Evolutionary conservation across 2,888 invertebrate genomes (phyloP), one percentile per base, ranked within the genome.

Genomic region (Poecilobothrus nobilitatus): DNA sequence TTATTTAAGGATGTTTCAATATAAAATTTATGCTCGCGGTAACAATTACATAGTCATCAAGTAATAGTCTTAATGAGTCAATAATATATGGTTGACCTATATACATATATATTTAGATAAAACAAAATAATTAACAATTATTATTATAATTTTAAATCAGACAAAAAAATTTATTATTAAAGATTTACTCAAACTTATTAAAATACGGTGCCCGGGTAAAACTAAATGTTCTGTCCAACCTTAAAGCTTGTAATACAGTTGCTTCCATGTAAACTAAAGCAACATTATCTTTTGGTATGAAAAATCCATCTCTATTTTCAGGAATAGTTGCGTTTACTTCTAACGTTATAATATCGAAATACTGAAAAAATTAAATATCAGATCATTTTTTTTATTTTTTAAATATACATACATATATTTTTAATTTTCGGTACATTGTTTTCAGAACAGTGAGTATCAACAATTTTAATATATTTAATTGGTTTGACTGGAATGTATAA

Each of bases 221-320:
- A 95, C 84, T 83, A 97, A 97, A 84, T 97, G 97, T 81, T 97
- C 97, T 6, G 97, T 97, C 82, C 97, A 98, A 72, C 97, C 53
- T 53, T 27, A 27, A 27, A 27, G 27, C 27, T 84, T 99, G 98
- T 64, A 95, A 91, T 70, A 99, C 98, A 75, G 90, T 89, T 2
- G 99, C 98, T 80, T 94, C 92, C 76, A 90, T 88, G 69, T 91
- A 89, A 72, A 93, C 87, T 0, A 95, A 94, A 66, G 98, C 97
- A 66, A 99, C 94, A 84, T 99, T 99, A 76, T 90, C 88, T 33
- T 86, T 84, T 15, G 98, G 97, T 76, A 90, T 89, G 78, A 91
- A 85, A 75, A 91, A 86, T 3, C 93, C 95, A 76, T 89, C 86
- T 53, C 87, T 81, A 73, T 96, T 84, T 76, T 88, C 87, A 74